phyloP scores from a whole-genome alignment of 2,888 invertebrate species.

The Steromphala cineraria region DNA sequence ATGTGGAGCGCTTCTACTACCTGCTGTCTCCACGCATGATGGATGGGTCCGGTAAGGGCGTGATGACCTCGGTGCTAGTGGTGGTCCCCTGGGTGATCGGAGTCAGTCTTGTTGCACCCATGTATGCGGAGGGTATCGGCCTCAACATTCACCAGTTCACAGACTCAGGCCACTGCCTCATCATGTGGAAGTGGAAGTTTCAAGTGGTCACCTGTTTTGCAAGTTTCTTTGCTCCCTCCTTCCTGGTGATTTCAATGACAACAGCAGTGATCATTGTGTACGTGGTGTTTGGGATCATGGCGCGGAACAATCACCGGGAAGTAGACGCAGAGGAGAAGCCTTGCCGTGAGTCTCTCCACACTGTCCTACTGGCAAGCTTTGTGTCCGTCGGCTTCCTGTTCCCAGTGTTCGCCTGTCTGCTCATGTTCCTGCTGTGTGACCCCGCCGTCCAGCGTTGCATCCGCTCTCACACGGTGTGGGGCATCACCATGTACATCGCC shows the following conservation, averaged over 20 bases:
- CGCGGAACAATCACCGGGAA: background rate
- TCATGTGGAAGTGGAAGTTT: slow-evolving; percentile 36
- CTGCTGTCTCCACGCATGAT: slow-evolving; percentile 28
- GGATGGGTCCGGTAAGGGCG: slow-evolving; percentile 16
- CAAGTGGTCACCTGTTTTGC: slow-evolving; percentile 35
- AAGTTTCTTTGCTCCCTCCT: slow-evolving; percentile 36
- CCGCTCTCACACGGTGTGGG: slow-evolving; percentile 32
- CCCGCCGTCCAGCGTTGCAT: slow-evolving; percentile 10
- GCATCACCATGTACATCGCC: slow-evolving; percentile 25
- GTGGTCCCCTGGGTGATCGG: slow-evolving; percentile 28
- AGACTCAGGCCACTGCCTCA: slow-evolving; percentile 27
- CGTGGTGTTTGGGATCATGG: slow-evolving; percentile 29
- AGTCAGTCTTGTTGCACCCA: slow-evolving; percentile 18
- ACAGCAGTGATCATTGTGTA: slow-evolving; percentile 28
- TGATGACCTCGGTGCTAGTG: slow-evolving; percentile 22
- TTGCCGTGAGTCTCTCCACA: slow-evolving; percentile 30
- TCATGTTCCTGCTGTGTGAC: slow-evolving; percentile 33
- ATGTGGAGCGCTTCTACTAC: slow-evolving; percentile 42
- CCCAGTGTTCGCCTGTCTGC: slow-evolving; percentile 33
- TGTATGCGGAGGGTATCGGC: slow-evolving; percentile 21
- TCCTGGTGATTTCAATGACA: slow-evolving; percentile 33
- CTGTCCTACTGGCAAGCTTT: slow-evolving; percentile 29
- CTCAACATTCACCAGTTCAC: background rate
- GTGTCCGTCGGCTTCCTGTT: slow-evolving; percentile 34
- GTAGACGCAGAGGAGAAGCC: slow-evolving; percentile 12